Conservation (phyloP, 2,113 vertebrate species). For the Rhodinocichla rosea region DNA sequence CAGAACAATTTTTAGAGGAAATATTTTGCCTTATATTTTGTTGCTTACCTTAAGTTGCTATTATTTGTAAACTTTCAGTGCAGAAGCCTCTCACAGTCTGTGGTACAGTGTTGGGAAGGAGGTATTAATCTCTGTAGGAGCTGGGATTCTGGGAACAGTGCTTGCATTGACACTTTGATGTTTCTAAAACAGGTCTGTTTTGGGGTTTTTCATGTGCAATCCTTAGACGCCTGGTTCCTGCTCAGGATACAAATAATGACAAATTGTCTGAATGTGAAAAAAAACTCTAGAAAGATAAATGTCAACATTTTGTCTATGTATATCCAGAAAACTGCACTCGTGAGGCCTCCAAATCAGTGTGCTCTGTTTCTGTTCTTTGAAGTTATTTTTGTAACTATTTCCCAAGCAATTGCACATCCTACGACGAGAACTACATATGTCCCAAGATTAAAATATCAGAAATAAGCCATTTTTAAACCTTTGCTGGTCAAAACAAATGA, state of each 20-base stretch:
- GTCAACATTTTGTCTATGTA: not conserved
- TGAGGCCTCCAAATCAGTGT: conserved; percentile 7
- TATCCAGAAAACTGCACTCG: not conserved
- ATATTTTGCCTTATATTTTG: not conserved
- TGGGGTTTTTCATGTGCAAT: not conserved
- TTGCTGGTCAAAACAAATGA: not conserved
- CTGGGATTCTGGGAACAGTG: not conserved
- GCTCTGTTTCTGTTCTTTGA: not conserved
- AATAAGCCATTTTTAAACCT: conserved; percentile 41
- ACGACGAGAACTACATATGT: conserved; percentile 17
- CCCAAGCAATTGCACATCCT: conserved; percentile 14
- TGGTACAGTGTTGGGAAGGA: not conserved
- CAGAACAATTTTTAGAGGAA: not conserved
- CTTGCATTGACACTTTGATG: not conserved
- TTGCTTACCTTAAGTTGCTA: not conserved
- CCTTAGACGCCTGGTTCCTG: not conserved
- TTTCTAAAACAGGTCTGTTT: not conserved
- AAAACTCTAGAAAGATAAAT: not conserved
- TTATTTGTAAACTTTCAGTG: not conserved
- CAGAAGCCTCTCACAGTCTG: not conserved
- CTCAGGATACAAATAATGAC: not conserved
- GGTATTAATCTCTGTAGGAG: not conserved
- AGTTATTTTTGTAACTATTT: conserved; percentile 41
- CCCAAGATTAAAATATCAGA: conserved; percentile 44
- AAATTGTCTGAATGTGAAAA: not conserved